Conservation (phyloP, 64 coral and sea anemone genomes). For the Cladopsammia gracilis region DNA sequence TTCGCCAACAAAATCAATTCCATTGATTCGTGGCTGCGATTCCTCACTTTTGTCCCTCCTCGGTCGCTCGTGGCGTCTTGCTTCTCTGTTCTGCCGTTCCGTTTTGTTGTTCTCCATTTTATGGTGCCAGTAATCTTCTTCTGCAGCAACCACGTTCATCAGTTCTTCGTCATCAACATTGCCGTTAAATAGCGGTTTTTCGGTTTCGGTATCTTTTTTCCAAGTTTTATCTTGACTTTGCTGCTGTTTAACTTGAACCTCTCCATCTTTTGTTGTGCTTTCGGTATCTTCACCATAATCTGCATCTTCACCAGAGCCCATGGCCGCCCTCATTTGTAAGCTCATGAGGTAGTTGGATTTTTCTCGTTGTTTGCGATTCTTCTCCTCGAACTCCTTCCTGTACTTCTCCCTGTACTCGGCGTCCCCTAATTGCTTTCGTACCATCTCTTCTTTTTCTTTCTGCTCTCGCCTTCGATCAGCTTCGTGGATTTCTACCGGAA, state of each 20-base stretch:
- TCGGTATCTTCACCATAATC: neutral
- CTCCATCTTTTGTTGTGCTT: neutral
- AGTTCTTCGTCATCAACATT: slow-evolving; percentile 51
- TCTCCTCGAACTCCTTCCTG: slow-evolving; percentile 88
- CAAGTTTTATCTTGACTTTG: neutral
- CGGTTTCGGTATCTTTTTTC: neutral
- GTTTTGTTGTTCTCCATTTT: slow-evolving; percentile 66
- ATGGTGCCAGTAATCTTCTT: slow-evolving; percentile 76
- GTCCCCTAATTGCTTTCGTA: slow-evolving; percentile 36
- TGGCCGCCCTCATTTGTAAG: slow-evolving; percentile 70
- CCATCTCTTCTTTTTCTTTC: slow-evolving; percentile 40
- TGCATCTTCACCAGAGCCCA: slow-evolving; percentile 59
- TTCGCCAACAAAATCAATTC: slow-evolving; percentile 46
- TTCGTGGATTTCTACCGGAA: neutral
- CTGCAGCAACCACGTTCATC: slow-evolving; percentile 58
- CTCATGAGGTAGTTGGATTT: slow-evolving; percentile 73
- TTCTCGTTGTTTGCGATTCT: slow-evolving; percentile 89
- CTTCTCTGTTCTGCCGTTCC: slow-evolving; percentile 14
- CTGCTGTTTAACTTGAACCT: neutral
- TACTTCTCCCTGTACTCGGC: slow-evolving; percentile 83
- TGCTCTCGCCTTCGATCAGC: slow-evolving; percentile 15
- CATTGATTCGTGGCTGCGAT: neutral
- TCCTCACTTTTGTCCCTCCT: slow-evolving; percentile 1
- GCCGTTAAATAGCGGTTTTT: slow-evolving; percentile 14
- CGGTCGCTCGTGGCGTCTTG: slow-evolving; percentile 24